A percentile compares a stretch with the other conserved stretches of the same genome.
phyloP scores from a whole-genome alignment of 2,888 invertebrate genomes.

The Drosophila fungiperda region DNA sequence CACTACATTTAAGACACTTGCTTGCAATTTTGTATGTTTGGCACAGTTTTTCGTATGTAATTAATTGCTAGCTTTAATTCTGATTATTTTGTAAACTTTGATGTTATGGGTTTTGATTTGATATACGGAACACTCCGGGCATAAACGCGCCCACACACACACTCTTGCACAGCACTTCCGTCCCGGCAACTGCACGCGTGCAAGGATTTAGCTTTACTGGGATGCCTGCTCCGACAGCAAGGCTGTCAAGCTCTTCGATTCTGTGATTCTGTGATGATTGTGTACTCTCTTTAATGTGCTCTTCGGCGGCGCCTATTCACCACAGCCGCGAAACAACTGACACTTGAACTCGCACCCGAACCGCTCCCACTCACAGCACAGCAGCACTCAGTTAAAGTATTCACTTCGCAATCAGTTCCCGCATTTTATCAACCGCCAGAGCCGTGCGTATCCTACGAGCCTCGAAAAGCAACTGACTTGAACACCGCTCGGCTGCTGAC shows the following conservation, averaged over 20 bases:
- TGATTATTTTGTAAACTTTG: constrained; percentile 28
- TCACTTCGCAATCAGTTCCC: constrained; percentile 44
- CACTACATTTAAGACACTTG: constrained; percentile 42
- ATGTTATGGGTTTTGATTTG: constrained; percentile 28
- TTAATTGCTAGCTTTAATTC: constrained; percentile 17
- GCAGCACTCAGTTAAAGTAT: constrained; percentile 49
- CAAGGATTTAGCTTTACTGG: constrained; percentile 69
- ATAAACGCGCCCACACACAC: constrained; percentile 15
- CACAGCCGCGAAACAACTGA: constrained; percentile 48
- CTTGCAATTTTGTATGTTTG: constrained; percentile 39
- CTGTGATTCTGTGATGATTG: constrained; percentile 19
- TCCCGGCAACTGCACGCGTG: constrained; percentile 69
- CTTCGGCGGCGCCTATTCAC: constrained; percentile 57
- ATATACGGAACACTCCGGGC: constrained; percentile 52
- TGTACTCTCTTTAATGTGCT: constrained; percentile 58
- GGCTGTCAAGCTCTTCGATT: constrained; percentile 44
- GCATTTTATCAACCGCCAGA: constrained; percentile 63
- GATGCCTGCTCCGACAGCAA: constrained; percentile 27
- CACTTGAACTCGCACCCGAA: constrained; percentile 55
- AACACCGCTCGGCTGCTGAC: constrained; percentile 23
- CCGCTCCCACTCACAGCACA: constrained; percentile 50
- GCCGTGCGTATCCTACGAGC: constrained; percentile 84
- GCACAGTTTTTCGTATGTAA: constrained; percentile 52
- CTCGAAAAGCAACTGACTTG: constrained; percentile 83
- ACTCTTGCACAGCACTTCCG: constrained; percentile 50